Conservation (phyloP, 2,113 vertebrate species). For the Brevimyrus niger region DNA sequence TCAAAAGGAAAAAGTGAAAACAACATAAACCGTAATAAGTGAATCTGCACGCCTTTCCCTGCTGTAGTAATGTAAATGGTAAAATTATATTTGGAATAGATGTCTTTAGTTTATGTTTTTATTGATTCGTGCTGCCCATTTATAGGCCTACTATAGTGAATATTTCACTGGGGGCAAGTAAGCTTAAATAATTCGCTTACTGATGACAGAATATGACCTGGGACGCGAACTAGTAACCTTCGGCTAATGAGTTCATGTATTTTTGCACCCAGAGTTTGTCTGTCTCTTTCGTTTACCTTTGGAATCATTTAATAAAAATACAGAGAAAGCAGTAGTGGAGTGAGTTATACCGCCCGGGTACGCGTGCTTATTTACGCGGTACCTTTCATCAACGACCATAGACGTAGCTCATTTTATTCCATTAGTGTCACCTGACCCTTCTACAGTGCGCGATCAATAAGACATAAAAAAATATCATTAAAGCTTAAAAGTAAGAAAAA, state of each 20-base stretch:
- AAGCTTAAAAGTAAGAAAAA: constrained; percentile 55
- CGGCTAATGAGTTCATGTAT: neutral
- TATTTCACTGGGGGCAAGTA: neutral
- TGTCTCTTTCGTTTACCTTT: neutral
- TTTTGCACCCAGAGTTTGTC: neutral
- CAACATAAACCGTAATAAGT: neutral
- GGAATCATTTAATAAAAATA: neutral
- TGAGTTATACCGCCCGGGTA: neutral
- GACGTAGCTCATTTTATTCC: constrained; percentile 43
- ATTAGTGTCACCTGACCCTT: constrained; percentile 46
- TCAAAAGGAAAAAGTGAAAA: neutral
- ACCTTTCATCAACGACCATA: neutral
- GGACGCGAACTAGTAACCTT: neutral
- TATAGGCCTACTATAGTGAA: neutral
- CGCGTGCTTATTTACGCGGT: neutral
- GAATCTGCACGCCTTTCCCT: neutral
- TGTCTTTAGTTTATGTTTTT: neutral
- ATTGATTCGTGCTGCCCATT: neutral
- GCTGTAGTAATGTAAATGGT: neutral
- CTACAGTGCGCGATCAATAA: constrained; percentile 53
- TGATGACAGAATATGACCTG: neutral
- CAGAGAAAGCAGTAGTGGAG: neutral
- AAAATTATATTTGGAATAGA: neutral
- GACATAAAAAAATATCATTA: constrained; percentile 58
- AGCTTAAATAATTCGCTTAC: neutral